These are phyloP conservation scores for Anser brachyrhynchus DNA, from an alignment of 2,113 vertebrate species.

Conservation along the genomic window DNA sequence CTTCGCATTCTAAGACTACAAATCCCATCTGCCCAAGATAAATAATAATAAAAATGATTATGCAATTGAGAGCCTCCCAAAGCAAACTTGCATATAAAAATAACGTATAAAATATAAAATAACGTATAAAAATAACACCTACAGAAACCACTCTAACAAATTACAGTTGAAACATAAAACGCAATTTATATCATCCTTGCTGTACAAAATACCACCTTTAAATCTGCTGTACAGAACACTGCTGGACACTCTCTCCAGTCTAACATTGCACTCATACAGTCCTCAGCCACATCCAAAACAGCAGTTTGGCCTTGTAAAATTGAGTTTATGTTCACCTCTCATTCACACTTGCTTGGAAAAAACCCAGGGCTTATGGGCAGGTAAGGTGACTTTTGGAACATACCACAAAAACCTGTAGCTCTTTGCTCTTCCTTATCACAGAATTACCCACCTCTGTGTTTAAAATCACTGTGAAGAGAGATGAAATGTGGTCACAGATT, in stretches of 20 bases:
- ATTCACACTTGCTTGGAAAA: not conserved
- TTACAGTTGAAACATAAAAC: not conserved
- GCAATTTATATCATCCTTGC: not conserved
- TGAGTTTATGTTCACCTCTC: not conserved
- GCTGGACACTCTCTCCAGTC: not conserved
- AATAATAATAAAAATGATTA: not conserved
- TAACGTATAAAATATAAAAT: not conserved
- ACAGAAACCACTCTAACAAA: not conserved
- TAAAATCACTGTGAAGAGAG: not conserved
- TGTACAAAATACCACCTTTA: not conserved
- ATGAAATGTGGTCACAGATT: not conserved
- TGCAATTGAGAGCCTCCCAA: not conserved
- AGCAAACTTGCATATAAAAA: not conserved
- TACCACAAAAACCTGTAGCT: not conserved
- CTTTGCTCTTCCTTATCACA: not conserved
- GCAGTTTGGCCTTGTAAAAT: not conserved
- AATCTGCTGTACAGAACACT: no score
- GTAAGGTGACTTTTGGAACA: not conserved
- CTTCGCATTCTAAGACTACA: not conserved
- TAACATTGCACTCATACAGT: not conserved
- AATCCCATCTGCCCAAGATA: not conserved
- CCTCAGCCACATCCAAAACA: fast-evolving
- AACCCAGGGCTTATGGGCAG: not conserved
- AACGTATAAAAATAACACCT: not conserved
- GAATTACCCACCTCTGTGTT: not conserved